Evolutionary conservation across 2,888 invertebrate genomes (phyloP).

Genomic region (Leptarthrus brevirostris): DNA sequence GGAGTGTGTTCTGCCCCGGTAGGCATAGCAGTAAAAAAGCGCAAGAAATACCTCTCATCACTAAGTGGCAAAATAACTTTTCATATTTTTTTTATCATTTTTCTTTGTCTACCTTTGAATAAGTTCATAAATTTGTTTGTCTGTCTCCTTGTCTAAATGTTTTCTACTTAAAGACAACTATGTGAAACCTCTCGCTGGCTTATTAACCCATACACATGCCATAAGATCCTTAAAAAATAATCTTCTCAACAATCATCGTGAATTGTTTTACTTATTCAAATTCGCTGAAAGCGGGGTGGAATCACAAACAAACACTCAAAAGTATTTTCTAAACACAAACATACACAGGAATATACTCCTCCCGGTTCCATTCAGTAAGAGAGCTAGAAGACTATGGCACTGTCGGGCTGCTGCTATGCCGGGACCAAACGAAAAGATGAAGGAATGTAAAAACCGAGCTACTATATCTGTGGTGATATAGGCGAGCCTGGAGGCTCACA

Average conservation of each 20-base stretch:
- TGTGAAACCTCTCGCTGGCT: constrained; percentile 8
- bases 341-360: constrained; percentile 8
- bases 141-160: constrained; percentile 5
- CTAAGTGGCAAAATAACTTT: constrained; percentile 50
- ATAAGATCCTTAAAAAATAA: constrained; percentile 44
- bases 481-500: constrained; percentile 12
- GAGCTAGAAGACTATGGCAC: neutral
- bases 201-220: constrained; percentile 43
- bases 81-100: constrained; percentile 48
- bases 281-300: constrained; percentile 4
- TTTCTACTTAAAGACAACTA: constrained; percentile 17
- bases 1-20: neutral
- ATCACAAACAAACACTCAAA: constrained; percentile 27
- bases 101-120: constrained; percentile 33
- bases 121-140: neutral
- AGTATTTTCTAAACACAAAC: constrained; percentile 18
- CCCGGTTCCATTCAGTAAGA: neutral
- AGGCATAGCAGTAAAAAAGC: constrained; percentile 6
- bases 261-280: constrained; percentile 48
- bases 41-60: constrained; percentile 44
- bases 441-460: neutral
- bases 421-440: neutral
- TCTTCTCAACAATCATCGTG: constrained; percentile 43
- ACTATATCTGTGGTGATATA: neutral
- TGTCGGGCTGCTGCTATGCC: neutral